These are phyloP conservation scores for Eledona agricola DNA, from an alignment of 2,888 invertebrate genomes.

Conservation along the genomic window DNA sequence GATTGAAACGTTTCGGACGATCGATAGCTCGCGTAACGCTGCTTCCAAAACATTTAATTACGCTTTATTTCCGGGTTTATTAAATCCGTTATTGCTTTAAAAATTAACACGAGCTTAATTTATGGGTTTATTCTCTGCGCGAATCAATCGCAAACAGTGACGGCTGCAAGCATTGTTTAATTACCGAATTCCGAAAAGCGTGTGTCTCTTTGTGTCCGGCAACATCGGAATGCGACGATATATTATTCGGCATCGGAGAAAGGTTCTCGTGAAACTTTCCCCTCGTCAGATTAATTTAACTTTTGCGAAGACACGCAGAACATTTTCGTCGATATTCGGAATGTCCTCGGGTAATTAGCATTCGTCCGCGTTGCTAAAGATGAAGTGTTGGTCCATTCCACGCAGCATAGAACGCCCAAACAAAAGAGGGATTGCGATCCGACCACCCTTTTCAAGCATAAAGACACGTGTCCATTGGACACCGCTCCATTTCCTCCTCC, in stretches of 20 bases:
- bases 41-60: slow-evolving; percentile 30
- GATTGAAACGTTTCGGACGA: slow-evolving; percentile 33
- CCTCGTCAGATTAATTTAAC: slow-evolving; percentile 21
- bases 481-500: slow-evolving; percentile 31
- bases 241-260: no score
- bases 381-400: slow-evolving; percentile 29
- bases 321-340: slow-evolving; percentile 9
- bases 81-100: slow-evolving; percentile 17
- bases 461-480: slow-evolving; percentile 37
- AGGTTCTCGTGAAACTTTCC: no score
- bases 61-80: slow-evolving; percentile 24
- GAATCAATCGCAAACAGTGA: slow-evolving; percentile 3
- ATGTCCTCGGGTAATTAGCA: slow-evolving; percentile 10
- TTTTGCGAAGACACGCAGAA: slow-evolving; percentile 6
- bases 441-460: slow-evolving; percentile 37
- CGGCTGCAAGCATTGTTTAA: no score
- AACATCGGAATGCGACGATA: no score
- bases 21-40: slow-evolving; percentile 23
- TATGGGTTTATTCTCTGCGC: slow-evolving; percentile 9
- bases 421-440: slow-evolving; percentile 34
- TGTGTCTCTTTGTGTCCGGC: no score
- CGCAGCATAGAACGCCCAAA: slow-evolving; percentile 25
- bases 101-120: slow-evolving; percentile 16
- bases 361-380: slow-evolving; percentile 18
- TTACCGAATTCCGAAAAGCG: no score